A percentile compares a stretch with the other conserved stretches of the same genome.
Conservation (phyloP, 1,140 invertebrate species). For the Atta colombica region DNA sequence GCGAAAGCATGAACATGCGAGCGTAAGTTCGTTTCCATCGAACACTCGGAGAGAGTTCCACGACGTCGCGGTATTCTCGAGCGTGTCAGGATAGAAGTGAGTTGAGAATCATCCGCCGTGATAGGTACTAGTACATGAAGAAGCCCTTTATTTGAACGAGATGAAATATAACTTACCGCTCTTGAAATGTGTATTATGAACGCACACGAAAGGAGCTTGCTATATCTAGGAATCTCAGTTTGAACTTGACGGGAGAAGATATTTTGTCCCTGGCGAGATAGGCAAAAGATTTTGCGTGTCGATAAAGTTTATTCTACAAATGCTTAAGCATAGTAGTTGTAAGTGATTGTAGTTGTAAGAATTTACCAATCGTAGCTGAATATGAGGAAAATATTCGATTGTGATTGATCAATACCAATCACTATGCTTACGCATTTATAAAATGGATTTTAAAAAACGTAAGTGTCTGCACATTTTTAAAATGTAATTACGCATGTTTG, state of each 20-base stretch:
- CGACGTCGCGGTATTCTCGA: slow-evolving; percentile 29
- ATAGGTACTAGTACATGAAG: slow-evolving; percentile 19
- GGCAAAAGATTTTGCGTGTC: neutral
- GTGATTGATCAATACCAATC: no score
- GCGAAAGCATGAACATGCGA: slow-evolving; percentile 13
- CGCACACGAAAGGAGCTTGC: neutral
- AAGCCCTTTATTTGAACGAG: slow-evolving; percentile 68
- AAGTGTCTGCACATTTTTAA: neutral
- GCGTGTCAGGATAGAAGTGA: slow-evolving; percentile 6
- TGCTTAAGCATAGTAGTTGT: no score
- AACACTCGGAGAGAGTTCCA: neutral
- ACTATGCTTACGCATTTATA: no score
- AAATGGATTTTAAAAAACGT: neutral
- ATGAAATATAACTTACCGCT: slow-evolving; percentile 70
- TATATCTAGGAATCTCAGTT: neutral
- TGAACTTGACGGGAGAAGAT: neutral
- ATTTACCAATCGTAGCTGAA: no score
- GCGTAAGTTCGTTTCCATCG: slow-evolving; percentile 32
- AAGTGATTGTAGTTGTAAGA: no score
- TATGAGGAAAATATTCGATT: no score
- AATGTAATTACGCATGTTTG: slow-evolving; percentile 14
- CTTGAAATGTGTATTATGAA: slow-evolving; percentile 17
- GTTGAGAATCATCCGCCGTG: slow-evolving; percentile 36
- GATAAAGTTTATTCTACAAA: neutral
- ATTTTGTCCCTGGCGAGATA: slow-evolving; percentile 16